Base-by-base conservation (phyloP, 2,888 invertebrate species). In the Prosopocoilus inquinatus region DNA sequence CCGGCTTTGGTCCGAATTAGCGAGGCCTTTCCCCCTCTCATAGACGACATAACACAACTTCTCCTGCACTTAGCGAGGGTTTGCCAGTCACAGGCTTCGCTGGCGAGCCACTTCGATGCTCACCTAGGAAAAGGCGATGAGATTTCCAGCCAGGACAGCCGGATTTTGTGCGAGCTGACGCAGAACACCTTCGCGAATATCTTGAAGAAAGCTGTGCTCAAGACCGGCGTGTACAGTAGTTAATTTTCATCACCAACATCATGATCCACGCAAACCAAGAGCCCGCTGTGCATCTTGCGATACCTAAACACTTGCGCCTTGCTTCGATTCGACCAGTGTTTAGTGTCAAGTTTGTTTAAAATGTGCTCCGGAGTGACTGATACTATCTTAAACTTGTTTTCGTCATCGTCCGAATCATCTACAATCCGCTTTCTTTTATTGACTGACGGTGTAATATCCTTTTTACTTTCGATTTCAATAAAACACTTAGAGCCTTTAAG, bases 11-110 rank as follows among this genome's bases (percentile, higher is more conserved):
- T 91, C 3, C 81, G 92, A 38, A 91, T 97, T 63, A 91, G 93
- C 66, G 87, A 88, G 62, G 95, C 96, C 0, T 96, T 97, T 75
- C 96, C 96, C 2, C 92, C 95, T 0, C 80, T 97, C 8, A 84
- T 90, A 44, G 95, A 96, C 67, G 96, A 96, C 70, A 90, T 92
- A 11, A 87, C 92, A 0, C 87, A 89, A 12, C 81, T 97, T 20
- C 78, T 97, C 49, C 81, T 92, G 73, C 94, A 94, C 75, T 80
- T 96, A 13, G 96, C 93, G 1, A 83, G 90, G 64, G 89, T 94
- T 57, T 89, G 90, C 60, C 85, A 90, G 63, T 91, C 94, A 0
- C 92, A 94, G 73, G 88, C 90, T 0, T 89, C 91, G 1, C 79
- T 94, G 9, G 72, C 74, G 7, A 76, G 76, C 0, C 75, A 76